These are phyloP conservation scores for Alethe diademata DNA, from an alignment of 2,113 vertebrate genomes.

Conservation along the genomic window DNA sequence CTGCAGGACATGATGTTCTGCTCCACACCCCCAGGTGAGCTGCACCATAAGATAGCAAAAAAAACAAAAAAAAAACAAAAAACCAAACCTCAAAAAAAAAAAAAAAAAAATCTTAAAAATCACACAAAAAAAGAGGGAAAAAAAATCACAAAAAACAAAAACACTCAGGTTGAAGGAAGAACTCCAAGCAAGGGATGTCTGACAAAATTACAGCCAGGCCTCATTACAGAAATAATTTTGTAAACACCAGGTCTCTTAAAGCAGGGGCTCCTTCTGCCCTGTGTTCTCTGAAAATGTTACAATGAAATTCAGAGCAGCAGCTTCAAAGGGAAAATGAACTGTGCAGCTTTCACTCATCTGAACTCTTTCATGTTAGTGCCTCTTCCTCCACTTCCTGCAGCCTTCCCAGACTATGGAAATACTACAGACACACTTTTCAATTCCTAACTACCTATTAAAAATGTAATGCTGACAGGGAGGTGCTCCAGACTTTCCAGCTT, in stretches of 20 bases:
- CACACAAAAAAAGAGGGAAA: too few species aligned
- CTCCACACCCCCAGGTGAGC: background rate
- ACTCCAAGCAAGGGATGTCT: background rate
- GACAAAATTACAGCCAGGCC: background rate
- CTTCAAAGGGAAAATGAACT: background rate
- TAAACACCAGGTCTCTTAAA: background rate
- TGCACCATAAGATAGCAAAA: background rate
- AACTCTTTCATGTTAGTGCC: background rate
- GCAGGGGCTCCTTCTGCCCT: background rate
- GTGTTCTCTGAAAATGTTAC: background rate
- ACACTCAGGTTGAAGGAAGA: background rate
- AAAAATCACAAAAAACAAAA: background rate
- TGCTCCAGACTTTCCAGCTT: background rate
- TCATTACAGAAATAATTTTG: background rate
- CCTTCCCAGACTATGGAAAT: background rate
- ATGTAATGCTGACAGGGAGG: background rate
- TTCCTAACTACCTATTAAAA: background rate
- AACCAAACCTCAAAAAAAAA: too few species aligned
- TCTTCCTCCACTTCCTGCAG: background rate
- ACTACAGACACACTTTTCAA: background rate
- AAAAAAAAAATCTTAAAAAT: background rate
- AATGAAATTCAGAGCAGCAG: background rate
- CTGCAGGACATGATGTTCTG: background rate
- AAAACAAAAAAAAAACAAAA: background rate
- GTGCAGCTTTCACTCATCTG: background rate